These are phyloP conservation scores for Petrolisthes manimaculis DNA, from an alignment of 2,888 invertebrate genomes.

Conservation along the genomic window DNA sequence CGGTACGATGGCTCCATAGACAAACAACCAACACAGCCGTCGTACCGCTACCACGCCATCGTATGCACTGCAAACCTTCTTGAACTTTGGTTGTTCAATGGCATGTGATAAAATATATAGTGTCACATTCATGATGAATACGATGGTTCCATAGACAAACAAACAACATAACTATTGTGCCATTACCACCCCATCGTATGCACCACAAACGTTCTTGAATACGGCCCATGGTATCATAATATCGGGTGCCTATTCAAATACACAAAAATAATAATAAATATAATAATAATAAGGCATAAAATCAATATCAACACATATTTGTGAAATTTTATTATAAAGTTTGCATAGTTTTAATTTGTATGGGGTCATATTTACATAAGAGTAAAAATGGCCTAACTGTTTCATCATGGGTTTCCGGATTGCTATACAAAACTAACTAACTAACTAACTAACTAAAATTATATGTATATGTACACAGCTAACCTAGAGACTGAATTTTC, in stretches of 20 bases:
- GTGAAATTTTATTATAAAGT: conserved; percentile 51
- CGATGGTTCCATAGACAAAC: too few species aligned
- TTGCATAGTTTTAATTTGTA: conserved; percentile 55
- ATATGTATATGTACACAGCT: conserved; percentile 50
- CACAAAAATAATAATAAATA: background rate
- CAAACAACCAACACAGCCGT: too few species aligned
- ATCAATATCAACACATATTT: background rate
- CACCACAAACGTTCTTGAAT: too few species aligned
- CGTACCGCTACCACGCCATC: too few species aligned
- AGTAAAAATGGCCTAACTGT: conserved; percentile 39
- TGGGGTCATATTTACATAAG: conserved; percentile 41
- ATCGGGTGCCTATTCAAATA: background rate
- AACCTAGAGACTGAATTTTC: conserved; percentile 61
- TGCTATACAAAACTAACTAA: conserved; percentile 57
- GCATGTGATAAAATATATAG: background rate
- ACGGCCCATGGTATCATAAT: too few species aligned
- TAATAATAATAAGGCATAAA: background rate
- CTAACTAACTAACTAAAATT: conserved; percentile 38
- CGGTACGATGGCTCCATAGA: too few species aligned
- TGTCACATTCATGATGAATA: too few species aligned
- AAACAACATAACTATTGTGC: too few species aligned
- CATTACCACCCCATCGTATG: too few species aligned
- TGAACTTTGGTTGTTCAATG: too few species aligned
- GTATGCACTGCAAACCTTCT: too few species aligned
- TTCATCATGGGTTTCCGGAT: conserved; percentile 28